These are phyloP conservation scores for Eudyptes chrysolophus DNA, from an alignment of 2,113 vertebrate genomes.

Conservation along the genomic window DNA sequence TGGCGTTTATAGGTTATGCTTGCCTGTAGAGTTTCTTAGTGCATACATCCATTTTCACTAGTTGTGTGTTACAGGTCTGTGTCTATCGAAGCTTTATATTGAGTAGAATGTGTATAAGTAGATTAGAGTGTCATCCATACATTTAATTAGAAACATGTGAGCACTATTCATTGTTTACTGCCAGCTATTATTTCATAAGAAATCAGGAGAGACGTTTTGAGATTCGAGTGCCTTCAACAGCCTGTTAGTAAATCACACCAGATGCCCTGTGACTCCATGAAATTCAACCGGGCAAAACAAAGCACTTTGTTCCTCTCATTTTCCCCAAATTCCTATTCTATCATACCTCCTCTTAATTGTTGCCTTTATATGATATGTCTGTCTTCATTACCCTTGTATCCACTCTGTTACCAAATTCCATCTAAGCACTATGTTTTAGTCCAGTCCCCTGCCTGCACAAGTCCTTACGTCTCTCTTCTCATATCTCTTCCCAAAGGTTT, in stretches of 20 bases:
- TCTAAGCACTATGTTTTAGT: background rate
- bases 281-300: background rate
- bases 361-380: rapidly evolving
- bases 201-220: background rate
- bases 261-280: background rate
- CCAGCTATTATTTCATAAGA: background rate
- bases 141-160: background rate
- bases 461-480: background rate
- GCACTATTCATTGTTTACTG: background rate
- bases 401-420: background rate
- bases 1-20: background rate
- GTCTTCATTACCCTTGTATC: background rate
- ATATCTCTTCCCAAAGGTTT: background rate
- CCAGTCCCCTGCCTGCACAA: background rate
- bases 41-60: background rate
- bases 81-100: background rate
- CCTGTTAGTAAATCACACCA: background rate
- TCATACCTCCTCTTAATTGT: background rate
- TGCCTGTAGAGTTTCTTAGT: background rate
- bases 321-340: background rate
- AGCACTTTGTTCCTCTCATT: background rate
- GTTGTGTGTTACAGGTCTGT: too few species aligned
- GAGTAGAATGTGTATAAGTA: background rate
- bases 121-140: background rate
- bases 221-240: background rate